Conservation (phyloP, 2,888 invertebrate genomes). For the Synergus laeviventris region DNA sequence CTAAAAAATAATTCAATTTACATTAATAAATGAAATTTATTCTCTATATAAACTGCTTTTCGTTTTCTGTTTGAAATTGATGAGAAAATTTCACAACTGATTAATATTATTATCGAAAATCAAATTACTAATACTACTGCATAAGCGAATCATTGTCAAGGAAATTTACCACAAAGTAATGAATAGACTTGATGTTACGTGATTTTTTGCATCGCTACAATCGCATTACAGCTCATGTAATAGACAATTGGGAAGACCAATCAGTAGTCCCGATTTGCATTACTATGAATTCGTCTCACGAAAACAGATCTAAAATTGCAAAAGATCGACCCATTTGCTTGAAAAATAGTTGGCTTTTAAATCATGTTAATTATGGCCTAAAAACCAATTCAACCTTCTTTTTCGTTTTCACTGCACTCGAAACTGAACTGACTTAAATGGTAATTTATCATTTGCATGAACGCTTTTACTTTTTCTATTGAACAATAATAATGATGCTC, state of each 20-base stretch:
- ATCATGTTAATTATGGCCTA: constrained; percentile 30
- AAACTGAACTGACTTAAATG: background rate
- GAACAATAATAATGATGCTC: background rate
- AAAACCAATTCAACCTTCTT: background rate
- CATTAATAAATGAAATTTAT: background rate
- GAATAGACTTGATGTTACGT: background rate
- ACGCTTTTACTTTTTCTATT: constrained; percentile 8
- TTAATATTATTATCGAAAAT: background rate
- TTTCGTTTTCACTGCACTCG: background rate
- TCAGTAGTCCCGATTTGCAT: constrained; percentile 25
- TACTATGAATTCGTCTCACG: background rate
- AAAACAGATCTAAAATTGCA: background rate
- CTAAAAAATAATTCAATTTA: background rate
- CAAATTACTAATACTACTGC: background rate
- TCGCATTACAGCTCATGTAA: constrained; percentile 33
- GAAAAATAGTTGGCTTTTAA: constrained; percentile 12
- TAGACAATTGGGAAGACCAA: constrained; percentile 11
- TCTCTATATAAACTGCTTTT: background rate
- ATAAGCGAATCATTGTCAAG: background rate
- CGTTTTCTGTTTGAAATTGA: background rate
- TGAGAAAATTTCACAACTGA: background rate
- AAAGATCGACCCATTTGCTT: constrained; percentile 17
- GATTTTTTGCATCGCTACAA: constrained; percentile 12
- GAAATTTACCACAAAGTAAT: background rate
- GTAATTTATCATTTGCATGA: constrained; percentile 2